Evolutionary conservation across 2,113 vertebrate species (phyloP).

Genomic region (Uria lomvia): DNA sequence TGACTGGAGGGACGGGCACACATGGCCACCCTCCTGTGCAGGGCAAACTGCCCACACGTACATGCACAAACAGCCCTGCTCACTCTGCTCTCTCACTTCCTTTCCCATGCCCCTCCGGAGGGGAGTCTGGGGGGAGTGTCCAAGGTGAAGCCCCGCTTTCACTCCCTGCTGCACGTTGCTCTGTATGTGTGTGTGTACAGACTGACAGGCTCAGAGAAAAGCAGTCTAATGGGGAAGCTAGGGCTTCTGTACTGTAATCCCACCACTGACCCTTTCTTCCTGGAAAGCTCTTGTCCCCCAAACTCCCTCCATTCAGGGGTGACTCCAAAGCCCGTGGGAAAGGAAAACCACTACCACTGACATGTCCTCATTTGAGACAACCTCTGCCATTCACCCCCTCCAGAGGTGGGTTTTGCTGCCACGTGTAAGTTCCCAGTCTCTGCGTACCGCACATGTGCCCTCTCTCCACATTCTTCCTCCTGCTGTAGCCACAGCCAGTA

Average conservation of each 20-base stretch:
- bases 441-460: background rate
- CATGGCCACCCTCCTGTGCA: fast-evolving
- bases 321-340: background rate
- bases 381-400: background rate
- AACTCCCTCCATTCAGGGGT: background rate
- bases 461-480: background rate
- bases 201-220: background rate
- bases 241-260: background rate
- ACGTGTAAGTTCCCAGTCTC: background rate
- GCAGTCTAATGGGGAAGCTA: background rate
- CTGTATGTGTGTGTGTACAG: background rate
- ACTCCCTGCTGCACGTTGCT: background rate
- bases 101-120: background rate
- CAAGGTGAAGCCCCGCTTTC: background rate
- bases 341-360: background rate
- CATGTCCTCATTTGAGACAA: background rate
- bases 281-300: background rate
- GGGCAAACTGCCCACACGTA: fast-evolving
- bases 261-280: background rate
- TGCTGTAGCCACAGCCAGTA: background rate
- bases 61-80: background rate
- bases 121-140: background rate
- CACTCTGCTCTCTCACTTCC: background rate
- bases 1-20: background rate
- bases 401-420: background rate